These are phyloP conservation scores for Episyrphus balteatus DNA, from an alignment of 1,140 invertebrate genomes.

Conservation along the genomic window DNA sequence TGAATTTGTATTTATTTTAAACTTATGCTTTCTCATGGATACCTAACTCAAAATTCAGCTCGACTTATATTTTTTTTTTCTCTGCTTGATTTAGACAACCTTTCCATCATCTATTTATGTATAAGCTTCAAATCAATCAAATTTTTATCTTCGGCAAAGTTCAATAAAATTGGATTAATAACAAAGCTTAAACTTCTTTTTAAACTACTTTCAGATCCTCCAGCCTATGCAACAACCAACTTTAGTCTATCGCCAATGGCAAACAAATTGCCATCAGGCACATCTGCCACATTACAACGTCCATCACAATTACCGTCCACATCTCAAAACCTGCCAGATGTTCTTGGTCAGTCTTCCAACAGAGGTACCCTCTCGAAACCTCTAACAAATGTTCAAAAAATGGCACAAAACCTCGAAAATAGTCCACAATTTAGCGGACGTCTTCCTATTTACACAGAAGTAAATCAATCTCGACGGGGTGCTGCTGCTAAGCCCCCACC, in stretches of 20 bases:
- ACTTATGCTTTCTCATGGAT: too few relatives aligned
- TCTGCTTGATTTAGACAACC: too few relatives aligned
- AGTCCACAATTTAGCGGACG: constrained; percentile 14
- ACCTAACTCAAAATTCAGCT: too few relatives aligned
- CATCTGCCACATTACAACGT: not conserved
- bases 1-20: too few relatives aligned
- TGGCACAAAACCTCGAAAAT: constrained; percentile 22
- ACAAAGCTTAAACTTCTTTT: too few relatives aligned
- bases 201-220: too few relatives aligned
- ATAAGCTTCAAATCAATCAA: too few relatives aligned
- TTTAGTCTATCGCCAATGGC: not conserved
- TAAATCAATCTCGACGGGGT: not conserved
- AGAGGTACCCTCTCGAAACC: not conserved
- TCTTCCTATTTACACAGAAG: not conserved
- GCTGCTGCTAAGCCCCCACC: constrained; percentile 9
- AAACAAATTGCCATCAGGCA: not conserved
- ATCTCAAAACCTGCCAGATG: constrained; percentile 6
- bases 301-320: constrained; percentile 11
- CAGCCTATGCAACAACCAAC: too few relatives aligned
- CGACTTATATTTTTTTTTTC: too few relatives aligned
- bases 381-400: constrained; percentile 18
- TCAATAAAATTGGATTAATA: too few relatives aligned
- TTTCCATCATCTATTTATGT: too few relatives aligned
- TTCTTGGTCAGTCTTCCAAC: constrained; percentile 1
- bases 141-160: too few relatives aligned